Conservation (phyloP, 2,797 vertebrate species). For the Menidia menidia region DNA sequence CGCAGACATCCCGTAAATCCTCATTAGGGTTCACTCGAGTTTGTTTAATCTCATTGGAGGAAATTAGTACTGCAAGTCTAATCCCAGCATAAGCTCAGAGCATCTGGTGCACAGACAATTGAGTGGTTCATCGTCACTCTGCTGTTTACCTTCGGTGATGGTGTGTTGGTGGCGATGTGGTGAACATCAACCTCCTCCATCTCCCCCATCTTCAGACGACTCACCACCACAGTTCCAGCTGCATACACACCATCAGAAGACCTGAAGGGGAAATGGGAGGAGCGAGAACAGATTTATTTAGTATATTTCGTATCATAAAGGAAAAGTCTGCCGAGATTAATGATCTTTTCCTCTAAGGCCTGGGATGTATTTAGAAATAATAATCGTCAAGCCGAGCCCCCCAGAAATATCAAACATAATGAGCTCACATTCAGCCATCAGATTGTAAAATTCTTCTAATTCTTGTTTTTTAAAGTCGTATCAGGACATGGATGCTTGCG, state of each 20-base stretch:
- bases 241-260: slow-evolving; percentile 92
- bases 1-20: slow-evolving; percentile 51
- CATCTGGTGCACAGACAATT: slow-evolving; percentile 53
- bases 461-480: slow-evolving; percentile 44
- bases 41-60: slow-evolving; percentile 77
- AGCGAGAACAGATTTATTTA: slow-evolving; percentile 7
- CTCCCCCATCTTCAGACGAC: slow-evolving; percentile 94
- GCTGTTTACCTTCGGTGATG: slow-evolving; percentile 89
- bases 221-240: slow-evolving; percentile 92
- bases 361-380: slow-evolving; percentile 24
- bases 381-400: slow-evolving; percentile 24
- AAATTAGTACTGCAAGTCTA: slow-evolving; percentile 74
- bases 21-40: slow-evolving; percentile 66
- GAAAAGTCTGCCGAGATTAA: slow-evolving; percentile 29
- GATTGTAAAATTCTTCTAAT: slow-evolving; percentile 51
- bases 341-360: slow-evolving; percentile 13
- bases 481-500: slow-evolving; percentile 31
- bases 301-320: slow-evolving; percentile 28
- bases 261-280: slow-evolving; percentile 70
- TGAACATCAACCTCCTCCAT: slow-evolving; percentile 90
- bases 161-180: slow-evolving; percentile 86
- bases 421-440: slow-evolving; percentile 52
- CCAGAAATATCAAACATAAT: slow-evolving; percentile 31
- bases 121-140: slow-evolving; percentile 7
- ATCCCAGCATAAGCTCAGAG: slow-evolving; percentile 61